Evolutionary conservation across 2,888 invertebrate species (phyloP).

Genomic region (Dicyrtoma fusca): DNA sequence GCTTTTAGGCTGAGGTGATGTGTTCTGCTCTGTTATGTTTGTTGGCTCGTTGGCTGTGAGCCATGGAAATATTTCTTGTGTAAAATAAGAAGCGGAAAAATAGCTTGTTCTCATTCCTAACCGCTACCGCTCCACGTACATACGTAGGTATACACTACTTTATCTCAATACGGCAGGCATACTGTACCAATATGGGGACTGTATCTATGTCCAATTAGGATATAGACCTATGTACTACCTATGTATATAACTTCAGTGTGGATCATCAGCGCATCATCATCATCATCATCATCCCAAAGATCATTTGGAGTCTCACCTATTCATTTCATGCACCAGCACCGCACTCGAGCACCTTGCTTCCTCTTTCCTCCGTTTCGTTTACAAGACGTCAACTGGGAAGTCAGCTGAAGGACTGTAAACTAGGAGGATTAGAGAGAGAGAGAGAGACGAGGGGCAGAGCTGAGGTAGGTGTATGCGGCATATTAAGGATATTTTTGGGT

Average conservation of each 20-base stretch:
- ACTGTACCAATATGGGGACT: no score
- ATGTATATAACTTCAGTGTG: no score
- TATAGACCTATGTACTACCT: no score
- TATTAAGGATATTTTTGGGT: neutral
- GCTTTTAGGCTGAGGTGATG: no score
- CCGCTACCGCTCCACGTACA: slow-evolving; percentile 1
- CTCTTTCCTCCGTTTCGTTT: slow-evolving; percentile 12
- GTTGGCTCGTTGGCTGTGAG: slow-evolving; percentile 20
- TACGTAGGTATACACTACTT: neutral
- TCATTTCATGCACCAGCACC: slow-evolving; percentile 18
- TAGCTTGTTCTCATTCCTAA: slow-evolving; percentile 5
- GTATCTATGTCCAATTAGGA: no score
- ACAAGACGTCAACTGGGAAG: neutral
- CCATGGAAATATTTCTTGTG: slow-evolving; percentile 33
- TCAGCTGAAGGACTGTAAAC: neutral
- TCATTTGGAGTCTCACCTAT: slow-evolving; percentile 41
- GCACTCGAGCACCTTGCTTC: slow-evolving; percentile 34
- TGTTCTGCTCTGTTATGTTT: no score
- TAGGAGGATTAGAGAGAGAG: no score
- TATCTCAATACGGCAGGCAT: no score
- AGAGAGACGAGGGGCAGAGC: neutral
- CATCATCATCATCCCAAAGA: neutral
- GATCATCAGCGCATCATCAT: neutral
- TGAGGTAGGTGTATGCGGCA: slow-evolving; percentile 9
- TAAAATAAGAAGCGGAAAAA: slow-evolving; percentile 9